Evolutionary conservation across 2,888 invertebrate genomes (phyloP), one percentile per base, ranked within the genome.

Genomic region (Pristionchus entomophagus): DNA sequence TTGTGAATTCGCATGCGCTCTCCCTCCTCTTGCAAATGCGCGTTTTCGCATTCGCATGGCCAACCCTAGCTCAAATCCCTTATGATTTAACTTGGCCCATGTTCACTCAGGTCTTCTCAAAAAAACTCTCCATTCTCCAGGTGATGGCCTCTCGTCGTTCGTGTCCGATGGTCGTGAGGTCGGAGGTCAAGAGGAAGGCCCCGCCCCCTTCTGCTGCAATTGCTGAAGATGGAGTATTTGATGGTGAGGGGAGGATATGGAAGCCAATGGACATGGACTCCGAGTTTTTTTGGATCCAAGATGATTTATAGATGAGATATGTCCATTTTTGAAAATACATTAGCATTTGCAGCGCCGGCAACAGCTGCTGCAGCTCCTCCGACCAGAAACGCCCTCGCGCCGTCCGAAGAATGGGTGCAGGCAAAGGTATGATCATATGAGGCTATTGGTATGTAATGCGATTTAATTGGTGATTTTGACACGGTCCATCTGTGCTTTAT

Each of bases 381-480:
- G 19, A 19, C 35, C 8, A 19, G 83, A 29, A 62, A 19, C 26
- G 62, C 10, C 5, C 29, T 41, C 59, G 83, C 83, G 29, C 83
- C 83, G 17, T 22, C 83, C 10, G 83, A 83, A 29, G 83, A 83
- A 35, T 83, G 83, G 83, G 45, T 83, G 32, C 83, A 51, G 62
- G 83, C 59, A 1, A 83, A 83, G 83, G 83, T 83, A 17, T 1
- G 56, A 14, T 29, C 65, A n/a, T 12, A n/a, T n/a, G n/a, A n/a
- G n/a, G n/a, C n/a, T n/a, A n/a, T n/a, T n/a, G n/a, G n/a, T n/a
- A n/a, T n/a, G n/a, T n/a, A n/a, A n/a, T n/a, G n/a, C n/a, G n/a
- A n/a, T n/a, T n/a, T n/a, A n/a, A n/a, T n/a, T n/a, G n/a, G n/a
- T n/a, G n/a, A n/a, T n/a, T n/a, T n/a, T n/a, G n/a, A n/a, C n/a